Percentiles rank a stretch among this genome's conserved stretches.
Conservation (phyloP, 2,797 vertebrate species). For the Scleropages formosus region DNA sequence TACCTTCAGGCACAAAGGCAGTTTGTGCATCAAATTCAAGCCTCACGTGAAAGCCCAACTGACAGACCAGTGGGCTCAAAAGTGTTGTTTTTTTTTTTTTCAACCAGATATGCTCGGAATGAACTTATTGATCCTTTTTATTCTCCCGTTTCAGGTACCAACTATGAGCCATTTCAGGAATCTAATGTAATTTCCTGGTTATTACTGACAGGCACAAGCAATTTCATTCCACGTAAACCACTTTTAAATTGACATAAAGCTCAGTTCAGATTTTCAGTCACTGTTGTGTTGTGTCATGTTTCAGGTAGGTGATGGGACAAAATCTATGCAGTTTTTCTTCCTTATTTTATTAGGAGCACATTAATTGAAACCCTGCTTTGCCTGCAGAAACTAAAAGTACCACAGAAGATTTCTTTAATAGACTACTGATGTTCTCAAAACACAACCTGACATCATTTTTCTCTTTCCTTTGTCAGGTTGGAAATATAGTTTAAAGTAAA, state of each 20-base stretch:
- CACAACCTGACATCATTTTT: constrained; percentile 1
- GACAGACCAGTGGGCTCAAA: background rate
- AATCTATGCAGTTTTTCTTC: background rate
- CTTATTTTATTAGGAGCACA: background rate
- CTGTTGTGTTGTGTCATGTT: background rate
- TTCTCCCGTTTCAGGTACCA: constrained; percentile 3
- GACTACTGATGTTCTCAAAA: background rate
- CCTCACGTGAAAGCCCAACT: background rate
- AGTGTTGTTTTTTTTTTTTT: background rate
- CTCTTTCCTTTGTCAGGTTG: background rate
- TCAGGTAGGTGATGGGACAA: background rate
- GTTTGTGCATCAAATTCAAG: constrained; percentile 12
- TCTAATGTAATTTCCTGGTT: background rate
- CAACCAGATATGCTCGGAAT: background rate
- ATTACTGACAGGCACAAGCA: background rate
- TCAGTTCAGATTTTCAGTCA: background rate
- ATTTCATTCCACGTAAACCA: background rate
- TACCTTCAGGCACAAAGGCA: background rate
- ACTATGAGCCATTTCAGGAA: background rate
- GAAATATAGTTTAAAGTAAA: too few relatives aligned
- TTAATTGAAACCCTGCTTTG: constrained; percentile 19
- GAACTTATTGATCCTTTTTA: constrained; percentile 10
- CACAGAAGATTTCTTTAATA: constrained; percentile 13
- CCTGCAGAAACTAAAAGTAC: constrained; percentile 18
- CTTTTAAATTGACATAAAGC: background rate